Base-by-base conservation (phyloP, 2,113 vertebrate species). In the Salvelinus namaycush region DNA sequence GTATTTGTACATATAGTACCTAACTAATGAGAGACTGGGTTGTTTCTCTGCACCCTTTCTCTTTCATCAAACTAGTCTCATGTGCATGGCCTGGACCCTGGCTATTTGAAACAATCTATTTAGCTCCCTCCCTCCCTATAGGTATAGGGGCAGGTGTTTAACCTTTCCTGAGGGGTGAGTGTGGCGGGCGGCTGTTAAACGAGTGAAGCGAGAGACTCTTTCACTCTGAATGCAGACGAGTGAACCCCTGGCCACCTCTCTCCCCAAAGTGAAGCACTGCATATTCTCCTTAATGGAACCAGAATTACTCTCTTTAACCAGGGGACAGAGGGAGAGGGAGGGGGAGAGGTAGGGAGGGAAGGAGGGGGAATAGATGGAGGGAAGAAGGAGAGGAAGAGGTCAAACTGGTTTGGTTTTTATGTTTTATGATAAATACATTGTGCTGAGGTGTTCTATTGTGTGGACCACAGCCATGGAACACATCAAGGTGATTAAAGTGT, bases 211-310 rank as follows among this genome's bases (percentile, higher is more conserved):
- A 31, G 44, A 54, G 39, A 70, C 77, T 39, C 39, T 74, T 75
- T 39, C 72, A 39, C 75, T 44, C 73, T 82, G 76, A 84, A 83
- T 78, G 51, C 76, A 76, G 76, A 81, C 67, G 75, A 77, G 70
- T 87, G 83, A 85, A 84, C 85, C 66, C 67, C 2, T 85, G 79
- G 72, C 82, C 83, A 74, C 27, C 49, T 34, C 80, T 84, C 80
- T 84, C 87, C 77, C 78, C 73, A 62, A 80, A 64, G 75, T 81
- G 79, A 82, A 81, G 74, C 73, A 54, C 70, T 86, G 83, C 82
- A 84, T 84, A 87, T 80, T 86, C 79, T 81, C 75, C 75, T 84
- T 89, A 83, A 86, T 83, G 76, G 82, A 84, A 83, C 49, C 72
- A 73, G 84, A 86, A 83, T 87, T 81, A 84, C 79, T 80, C 75